phyloP scores from a whole-genome alignment of 2,113 vertebrate species.

The Lepus americanus region DNA sequence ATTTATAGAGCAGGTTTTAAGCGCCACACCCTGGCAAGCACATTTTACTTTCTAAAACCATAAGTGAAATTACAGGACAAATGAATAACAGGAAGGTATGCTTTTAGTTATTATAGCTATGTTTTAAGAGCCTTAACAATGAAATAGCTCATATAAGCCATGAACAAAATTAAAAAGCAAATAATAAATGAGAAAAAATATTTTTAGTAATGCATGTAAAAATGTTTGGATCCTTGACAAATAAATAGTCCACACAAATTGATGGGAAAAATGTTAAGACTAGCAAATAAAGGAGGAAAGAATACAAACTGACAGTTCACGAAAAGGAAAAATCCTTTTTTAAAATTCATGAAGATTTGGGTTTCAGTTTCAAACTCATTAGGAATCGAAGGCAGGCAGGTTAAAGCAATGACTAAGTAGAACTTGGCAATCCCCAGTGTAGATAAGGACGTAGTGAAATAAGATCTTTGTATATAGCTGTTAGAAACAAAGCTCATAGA shows the following conservation, averaged over 20 bases:
- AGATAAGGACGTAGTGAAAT: background rate
- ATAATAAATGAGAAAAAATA: conserved; percentile 18
- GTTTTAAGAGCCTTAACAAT: too few species aligned
- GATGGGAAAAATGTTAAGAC: background rate
- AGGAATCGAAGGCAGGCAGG: background rate
- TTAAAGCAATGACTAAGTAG: background rate
- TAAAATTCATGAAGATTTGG: background rate
- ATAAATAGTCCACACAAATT: background rate
- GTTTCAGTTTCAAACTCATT: background rate
- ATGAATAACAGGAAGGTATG: background rate
- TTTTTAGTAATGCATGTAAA: background rate
- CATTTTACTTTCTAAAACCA: background rate
- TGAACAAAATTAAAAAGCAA: background rate
- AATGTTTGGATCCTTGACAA: conserved; percentile 40
- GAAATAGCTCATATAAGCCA: background rate
- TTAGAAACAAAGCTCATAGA: background rate
- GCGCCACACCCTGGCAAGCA: background rate
- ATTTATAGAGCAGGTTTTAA: conserved; percentile 18
- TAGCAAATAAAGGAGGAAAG: background rate
- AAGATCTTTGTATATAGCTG: background rate
- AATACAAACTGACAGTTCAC: background rate
- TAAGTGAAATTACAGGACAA: background rate
- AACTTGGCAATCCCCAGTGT: background rate
- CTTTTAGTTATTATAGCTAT: too few species aligned
- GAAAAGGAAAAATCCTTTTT: background rate